Evolutionary conservation across 2,888 invertebrate genomes (phyloP), one percentile per base, ranked within the genome.

Genomic region (Thymelicus lineola): DNA sequence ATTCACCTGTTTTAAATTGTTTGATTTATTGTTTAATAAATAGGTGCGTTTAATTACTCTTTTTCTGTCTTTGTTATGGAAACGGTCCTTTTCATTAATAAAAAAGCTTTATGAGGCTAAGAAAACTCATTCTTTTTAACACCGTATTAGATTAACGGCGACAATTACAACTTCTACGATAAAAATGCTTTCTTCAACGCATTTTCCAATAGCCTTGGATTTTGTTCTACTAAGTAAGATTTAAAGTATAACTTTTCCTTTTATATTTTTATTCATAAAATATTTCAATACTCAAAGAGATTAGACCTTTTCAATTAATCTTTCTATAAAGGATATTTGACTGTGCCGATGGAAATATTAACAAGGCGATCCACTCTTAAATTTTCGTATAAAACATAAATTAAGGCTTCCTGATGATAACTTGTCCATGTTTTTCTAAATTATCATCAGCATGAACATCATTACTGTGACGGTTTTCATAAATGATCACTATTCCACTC

Each of bases 101-200:
- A 69, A 62, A 48, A 28, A 48, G 15, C 35, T 69, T 69, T 69
- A 69, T 58, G 63, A 50, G 58, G 46, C 36, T 69, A 48, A 6
- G 28, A 50, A n/a, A 45, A 36, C 36, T 53, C 42, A 42, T 68
- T 68, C 68, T 68, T 68, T 68, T 68, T 15, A 46, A 57, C 55
- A 62, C 46, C n/a, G 35, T 36, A 68, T 68, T 36, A 62, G 20
- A 62, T 36, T 45, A 45, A 38, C 53, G 20, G 61, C 36, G 45
- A 68, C 57, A 20, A 20, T 53, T 48, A 46, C 36, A 46, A 62
- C 36, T 55, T 10, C 35, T 45, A n/a, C 45, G 65, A 28, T 55
- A 20, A 66, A 53, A 57, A 50, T 55, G 15, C 36, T 63, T 50
- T 63, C 12, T 63, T 10, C n/a, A 63, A 7, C 35, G 7, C 48